Evolutionary conservation across 2,113 vertebrate genomes (phyloP).

Genomic region (Litocranius walleri): DNA sequence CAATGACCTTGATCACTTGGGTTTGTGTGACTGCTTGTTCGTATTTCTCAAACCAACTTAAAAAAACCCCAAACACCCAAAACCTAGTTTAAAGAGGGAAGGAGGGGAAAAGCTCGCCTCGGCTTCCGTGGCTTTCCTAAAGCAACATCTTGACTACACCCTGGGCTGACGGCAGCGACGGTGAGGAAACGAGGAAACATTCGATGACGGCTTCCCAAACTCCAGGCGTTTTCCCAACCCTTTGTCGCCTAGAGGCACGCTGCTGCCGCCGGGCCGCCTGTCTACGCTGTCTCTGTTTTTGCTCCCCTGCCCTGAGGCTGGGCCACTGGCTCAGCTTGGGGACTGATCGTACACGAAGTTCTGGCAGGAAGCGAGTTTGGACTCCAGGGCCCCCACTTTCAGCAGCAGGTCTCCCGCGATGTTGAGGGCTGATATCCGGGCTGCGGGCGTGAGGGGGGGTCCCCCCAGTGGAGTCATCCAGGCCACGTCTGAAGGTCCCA

Average conservation of each 20-base stretch:
- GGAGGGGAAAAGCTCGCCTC: neutral
- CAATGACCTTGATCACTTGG: neutral
- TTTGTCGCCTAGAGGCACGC: conserved; percentile 84
- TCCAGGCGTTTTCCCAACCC: conserved; percentile 91
- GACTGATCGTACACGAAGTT: conserved; percentile 93
- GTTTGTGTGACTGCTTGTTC: neutral
- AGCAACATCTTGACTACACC: conserved; percentile 95
- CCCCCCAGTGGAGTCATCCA: conserved; percentile 85
- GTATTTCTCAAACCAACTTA: neutral
- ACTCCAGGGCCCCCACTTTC: conserved; percentile 98
- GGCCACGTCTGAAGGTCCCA: conserved; percentile 82
- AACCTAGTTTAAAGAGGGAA: neutral
- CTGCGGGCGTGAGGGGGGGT: conserved; percentile 95
- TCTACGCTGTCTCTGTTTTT: conserved; percentile 83
- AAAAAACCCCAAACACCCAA: neutral
- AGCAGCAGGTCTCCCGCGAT: conserved; percentile 95
- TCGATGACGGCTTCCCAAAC: conserved; percentile 85
- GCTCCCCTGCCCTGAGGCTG: conserved; percentile 71
- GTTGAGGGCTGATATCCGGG: conserved; percentile 96
- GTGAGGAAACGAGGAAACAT: conserved; percentile 75
- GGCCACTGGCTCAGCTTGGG: conserved; percentile 76
- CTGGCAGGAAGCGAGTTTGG: conserved; percentile 96
- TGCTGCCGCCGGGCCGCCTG: conserved; percentile 75
- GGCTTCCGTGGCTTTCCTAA: conserved; percentile 71
- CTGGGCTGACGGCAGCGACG: conserved; percentile 84